phyloP scores from a whole-genome alignment of 2,113 vertebrate genomes.

The Semnornis frantzii region DNA sequence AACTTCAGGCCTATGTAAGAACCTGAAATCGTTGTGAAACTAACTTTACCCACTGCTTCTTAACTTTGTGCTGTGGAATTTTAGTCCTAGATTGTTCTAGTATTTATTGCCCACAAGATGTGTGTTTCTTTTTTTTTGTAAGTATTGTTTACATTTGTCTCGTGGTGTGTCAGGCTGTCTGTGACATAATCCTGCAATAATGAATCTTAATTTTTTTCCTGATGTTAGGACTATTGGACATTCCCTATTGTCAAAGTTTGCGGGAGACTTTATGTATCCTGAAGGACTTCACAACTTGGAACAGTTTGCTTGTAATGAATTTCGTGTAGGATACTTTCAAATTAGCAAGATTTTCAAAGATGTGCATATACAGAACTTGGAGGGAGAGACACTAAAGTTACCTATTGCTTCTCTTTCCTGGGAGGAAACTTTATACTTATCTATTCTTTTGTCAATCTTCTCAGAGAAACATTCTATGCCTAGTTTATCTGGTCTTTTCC shows the following conservation, averaged over 20 bases:
- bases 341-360: slow-evolving; percentile 43
- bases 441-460: slow-evolving; percentile 45
- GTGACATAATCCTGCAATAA: slow-evolving; percentile 58
- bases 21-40: slow-evolving; percentile 67
- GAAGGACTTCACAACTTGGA: slow-evolving; percentile 43
- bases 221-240: slow-evolving; percentile 11
- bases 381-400: slow-evolving; percentile 38
- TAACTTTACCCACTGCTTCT: slow-evolving; percentile 64
- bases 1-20: slow-evolving; percentile 88
- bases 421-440: background rate
- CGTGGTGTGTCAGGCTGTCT: slow-evolving; percentile 61
- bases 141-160: slow-evolving; percentile 47
- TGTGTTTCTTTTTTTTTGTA: slow-evolving; percentile 30
- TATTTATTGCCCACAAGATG: slow-evolving; percentile 55
- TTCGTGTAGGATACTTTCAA: slow-evolving; percentile 20
- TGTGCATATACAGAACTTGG: background rate
- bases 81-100: slow-evolving; percentile 62
- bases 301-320: background rate
- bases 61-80: slow-evolving; percentile 73
- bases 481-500: slow-evolving; percentile 16
- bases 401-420: slow-evolving; percentile 35
- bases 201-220: slow-evolving; percentile 23
- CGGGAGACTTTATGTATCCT: slow-evolving; percentile 48
- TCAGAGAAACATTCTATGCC: slow-evolving; percentile 16
- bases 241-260: slow-evolving; percentile 32